Base-by-base conservation (phyloP, 2,797 vertebrate species). In the Pipistrellus nathusii region DNA sequence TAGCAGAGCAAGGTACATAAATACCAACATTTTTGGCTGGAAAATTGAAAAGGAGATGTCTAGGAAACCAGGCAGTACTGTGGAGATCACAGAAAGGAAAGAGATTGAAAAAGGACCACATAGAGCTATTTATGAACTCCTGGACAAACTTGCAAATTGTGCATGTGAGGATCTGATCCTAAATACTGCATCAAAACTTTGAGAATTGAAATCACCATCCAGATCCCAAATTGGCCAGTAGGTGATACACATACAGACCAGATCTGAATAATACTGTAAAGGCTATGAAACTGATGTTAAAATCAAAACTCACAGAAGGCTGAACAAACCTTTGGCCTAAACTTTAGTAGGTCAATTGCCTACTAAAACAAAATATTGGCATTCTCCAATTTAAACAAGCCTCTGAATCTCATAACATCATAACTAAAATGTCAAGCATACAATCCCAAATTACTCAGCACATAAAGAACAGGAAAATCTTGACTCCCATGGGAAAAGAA, bases 231-330 rank as follows among this genome's bases (percentile, higher is more conserved):
- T 10, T 41, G 55, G 27, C 64, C 27, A 9, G 2, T 53, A 27
- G 64, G 15, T 51, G 14, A 17, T 55, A 14, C 18, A 72, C 35
- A 46, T 12, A 30, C n/a, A 38, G 35, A 30, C 71, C 53, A 85
- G 32, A 35, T 64, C 44, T 64, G 23, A 71, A 46, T 53, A 51
- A 77, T 53, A 71, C 8, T 21, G 3, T 80, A 80, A 85, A 90
- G 44, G 23, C 38, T 90, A 80, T 85, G 53, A 94, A 78, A 78
- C 44, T 71, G 44, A 55, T 38, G 6, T 62, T 71, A 85, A 90
- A 85, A 85, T 85, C 72, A 77, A 81, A 84, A 83, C 12, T 77
- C 32, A 71, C 27, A 71, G 59, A 77, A 20, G 1, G 2, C 8
- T 20, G 21, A 44, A 44, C 4, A 18, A 44, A 78, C 85, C 35